These are phyloP conservation scores for Styela plicata DNA, from an alignment of 23 tunicate species.

Conservation along the genomic window DNA sequence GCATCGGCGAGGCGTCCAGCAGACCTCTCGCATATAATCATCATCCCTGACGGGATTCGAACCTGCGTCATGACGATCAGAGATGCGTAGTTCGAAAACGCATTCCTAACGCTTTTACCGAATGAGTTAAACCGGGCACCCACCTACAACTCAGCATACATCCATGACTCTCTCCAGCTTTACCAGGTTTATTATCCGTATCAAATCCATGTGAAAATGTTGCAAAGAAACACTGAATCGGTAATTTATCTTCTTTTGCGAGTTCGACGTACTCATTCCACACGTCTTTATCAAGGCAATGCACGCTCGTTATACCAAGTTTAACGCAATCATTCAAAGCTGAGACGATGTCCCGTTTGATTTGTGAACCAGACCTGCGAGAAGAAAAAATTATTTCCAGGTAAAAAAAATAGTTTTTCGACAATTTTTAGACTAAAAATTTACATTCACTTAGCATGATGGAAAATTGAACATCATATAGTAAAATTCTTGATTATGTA, in stretches of 20 bases:
- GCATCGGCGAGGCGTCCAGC: no score
- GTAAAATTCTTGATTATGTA: no score
- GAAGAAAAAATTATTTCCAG: neutral
- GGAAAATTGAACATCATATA: no score
- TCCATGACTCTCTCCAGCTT: constrained; percentile 25
- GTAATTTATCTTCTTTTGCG: constrained; percentile 51
- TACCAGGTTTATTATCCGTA: neutral
- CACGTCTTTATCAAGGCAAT: constrained; percentile 47
- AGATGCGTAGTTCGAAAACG: no score
- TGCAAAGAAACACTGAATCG: constrained; percentile 41
- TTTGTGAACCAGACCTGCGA: constrained; percentile 29
- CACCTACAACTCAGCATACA: constrained; percentile 4
- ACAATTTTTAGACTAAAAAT: no score
- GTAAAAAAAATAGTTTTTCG: no score
- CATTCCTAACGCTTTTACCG: no score
- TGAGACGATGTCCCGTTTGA: constrained; percentile 35
- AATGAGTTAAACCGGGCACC: no score
- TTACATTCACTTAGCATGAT: no score
- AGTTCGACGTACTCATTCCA: constrained; percentile 65
- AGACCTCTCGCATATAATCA: no score
- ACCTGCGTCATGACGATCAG: no score
- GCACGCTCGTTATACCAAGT: constrained; percentile 82
- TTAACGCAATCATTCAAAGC: constrained; percentile 60
- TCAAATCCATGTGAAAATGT: constrained; percentile 24
- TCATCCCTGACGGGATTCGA: no score